Percentiles rank a stretch among this genome's conserved stretches.
Conservation (phyloP, 2,888 invertebrate genomes). For the Plemyria rubiginata region DNA sequence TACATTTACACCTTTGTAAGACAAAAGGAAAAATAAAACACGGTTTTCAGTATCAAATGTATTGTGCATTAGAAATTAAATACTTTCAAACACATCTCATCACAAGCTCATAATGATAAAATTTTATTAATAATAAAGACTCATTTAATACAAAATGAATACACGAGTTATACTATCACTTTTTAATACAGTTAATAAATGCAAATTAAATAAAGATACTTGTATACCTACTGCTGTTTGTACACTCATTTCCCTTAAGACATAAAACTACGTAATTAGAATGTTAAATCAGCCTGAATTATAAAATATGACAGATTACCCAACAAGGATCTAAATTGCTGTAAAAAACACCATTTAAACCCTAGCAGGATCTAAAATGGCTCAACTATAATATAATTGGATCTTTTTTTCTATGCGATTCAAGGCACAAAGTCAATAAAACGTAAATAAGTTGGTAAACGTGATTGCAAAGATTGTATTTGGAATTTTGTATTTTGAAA, state of each 20-base stretch:
- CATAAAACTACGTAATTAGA: constrained; percentile 43
- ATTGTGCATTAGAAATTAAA: constrained; percentile 69
- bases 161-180: constrained; percentile 59
- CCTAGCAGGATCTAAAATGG: not conserved
- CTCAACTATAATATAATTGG: no score
- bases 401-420: no score
- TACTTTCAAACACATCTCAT: constrained; percentile 44
- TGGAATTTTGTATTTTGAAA: no score
- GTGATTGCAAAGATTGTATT: no score
- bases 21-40: constrained; percentile 24
- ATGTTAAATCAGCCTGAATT: constrained; percentile 36
- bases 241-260: constrained; percentile 56
- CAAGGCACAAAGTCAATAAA: no score
- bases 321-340: not conserved
- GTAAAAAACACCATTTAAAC: not conserved
- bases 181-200: constrained; percentile 67
- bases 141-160: constrained; percentile 47
- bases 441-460: no score
- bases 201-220: constrained; percentile 57
- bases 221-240: constrained; percentile 55
- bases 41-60: constrained; percentile 62
- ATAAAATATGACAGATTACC: constrained; percentile 9
- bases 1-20: no score
- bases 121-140: constrained; percentile 61
- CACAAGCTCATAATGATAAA: constrained; percentile 54